Conservation (phyloP, 2,888 invertebrate genomes). For the Apotomis betuletana region DNA sequence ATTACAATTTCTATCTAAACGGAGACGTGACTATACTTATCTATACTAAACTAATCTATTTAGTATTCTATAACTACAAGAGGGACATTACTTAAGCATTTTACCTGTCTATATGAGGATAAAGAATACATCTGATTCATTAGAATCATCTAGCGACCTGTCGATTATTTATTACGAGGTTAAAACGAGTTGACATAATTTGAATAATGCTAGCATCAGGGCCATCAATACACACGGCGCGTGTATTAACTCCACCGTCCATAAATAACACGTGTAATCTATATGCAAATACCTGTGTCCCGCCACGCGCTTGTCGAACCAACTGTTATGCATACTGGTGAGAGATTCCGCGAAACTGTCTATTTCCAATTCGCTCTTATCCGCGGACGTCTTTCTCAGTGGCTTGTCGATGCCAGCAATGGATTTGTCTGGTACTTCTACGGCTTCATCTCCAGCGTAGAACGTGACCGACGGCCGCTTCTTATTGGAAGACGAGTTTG, state of each 20-base stretch:
- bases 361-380: constrained; percentile 78
- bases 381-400: constrained; percentile 58
- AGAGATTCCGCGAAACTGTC: constrained; percentile 83
- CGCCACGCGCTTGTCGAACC: constrained; percentile 83
- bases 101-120: too few relatives aligned
- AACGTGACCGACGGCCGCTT: constrained; percentile 71
- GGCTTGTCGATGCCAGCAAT: constrained; percentile 71
- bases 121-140: too few relatives aligned
- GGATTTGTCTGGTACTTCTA: constrained; percentile 78
- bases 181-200: constrained; percentile 1
- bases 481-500: constrained; percentile 79
- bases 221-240: constrained; percentile 7
- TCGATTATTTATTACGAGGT: not conserved
- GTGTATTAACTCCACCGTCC: constrained; percentile 1
- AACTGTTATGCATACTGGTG: constrained; percentile 72
- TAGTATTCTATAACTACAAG: not conserved
- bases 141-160: not conserved
- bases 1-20: too few relatives aligned
- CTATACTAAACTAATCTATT: too few relatives aligned
- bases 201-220: constrained; percentile 6
- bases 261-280: constrained; percentile 20
- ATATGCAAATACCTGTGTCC: constrained; percentile 78
- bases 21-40: too few relatives aligned
- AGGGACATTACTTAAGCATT: not conserved
- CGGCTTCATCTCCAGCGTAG: constrained; percentile 69